Evolutionary conservation across 2,113 vertebrate species (phyloP), one percentile per base, ranked within the genome.

Genomic region (Oceanodroma tethys): DNA sequence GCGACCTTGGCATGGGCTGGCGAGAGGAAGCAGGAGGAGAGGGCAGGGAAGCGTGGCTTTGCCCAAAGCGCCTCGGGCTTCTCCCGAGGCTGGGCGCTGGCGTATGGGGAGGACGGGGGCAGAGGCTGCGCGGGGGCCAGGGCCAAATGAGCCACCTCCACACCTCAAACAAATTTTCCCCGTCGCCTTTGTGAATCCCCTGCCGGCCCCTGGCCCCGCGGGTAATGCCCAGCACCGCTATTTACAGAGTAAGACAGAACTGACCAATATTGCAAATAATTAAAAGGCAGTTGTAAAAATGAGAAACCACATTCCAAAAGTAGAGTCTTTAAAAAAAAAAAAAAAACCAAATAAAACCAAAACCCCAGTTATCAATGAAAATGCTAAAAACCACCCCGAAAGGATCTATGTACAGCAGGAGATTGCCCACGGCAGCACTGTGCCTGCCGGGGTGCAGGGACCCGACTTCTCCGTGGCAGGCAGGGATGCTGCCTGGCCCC

Each of bases 261-360:
- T 13, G 81, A 96, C 75, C 63, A 45, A 86, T 83, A 93, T 91
- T 95, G 96, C 95, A 97, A 95, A 97, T 89, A 95, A 97, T 97
- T 96, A 92, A 95, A 98, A 97, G 89, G 91, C 96, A 92, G 94
- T 84, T 88, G 91, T 96, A 97, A 97, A 93, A 97, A 97, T 96
- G 92, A 98, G 96, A 97, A 98, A 97, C 94, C 90, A 98, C 98
- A 98, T 97, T 97, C 97, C 93, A 93, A 97, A 97, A 97, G 94
- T 92, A 95, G 78, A 96, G 88, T 96, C 88, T 95, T 98, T 98
- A 6, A 80, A 97, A 91, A 66, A 32, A 55, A 86, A 56, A 7
- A 90, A 58, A 19, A 47, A 80, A 50, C 0, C 36, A 62, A 81
- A 45, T 87, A 93, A 97, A 91, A 70, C 32, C 78, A 56, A 87